These are phyloP conservation scores for Palythoa grandiflora DNA, from an alignment of 92 coral and sea anemone genomes.

Conservation along the genomic window DNA sequence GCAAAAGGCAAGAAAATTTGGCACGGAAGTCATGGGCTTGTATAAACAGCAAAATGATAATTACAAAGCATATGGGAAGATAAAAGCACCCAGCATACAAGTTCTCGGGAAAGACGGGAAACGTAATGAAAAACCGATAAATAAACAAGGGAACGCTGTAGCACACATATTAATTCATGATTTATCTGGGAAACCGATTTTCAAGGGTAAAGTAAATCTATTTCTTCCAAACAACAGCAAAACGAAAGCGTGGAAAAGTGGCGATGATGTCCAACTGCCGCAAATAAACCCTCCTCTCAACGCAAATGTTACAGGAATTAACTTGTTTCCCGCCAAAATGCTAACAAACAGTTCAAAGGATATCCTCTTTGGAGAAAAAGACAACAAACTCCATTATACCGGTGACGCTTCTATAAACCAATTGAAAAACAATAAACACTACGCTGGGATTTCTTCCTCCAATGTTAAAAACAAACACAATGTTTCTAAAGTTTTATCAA, in stretches of 20 bases:
- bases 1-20: not conserved
- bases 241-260: not conserved
- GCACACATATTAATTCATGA: constrained; percentile 41
- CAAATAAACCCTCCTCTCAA: not conserved
- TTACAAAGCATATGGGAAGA: not conserved
- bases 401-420: not conserved
- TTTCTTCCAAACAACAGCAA: constrained; percentile 33
- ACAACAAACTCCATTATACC: not conserved
- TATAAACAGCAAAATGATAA: not conserved
- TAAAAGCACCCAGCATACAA: not conserved
- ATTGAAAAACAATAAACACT: not conserved
- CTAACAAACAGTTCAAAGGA: not conserved
- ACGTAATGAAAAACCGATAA: not conserved
- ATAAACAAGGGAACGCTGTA: not conserved
- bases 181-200: constrained; percentile 38
- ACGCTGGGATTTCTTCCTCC: not conserved
- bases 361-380: not conserved
- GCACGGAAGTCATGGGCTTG: not conserved
- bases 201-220: constrained; percentile 38
- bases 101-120: not conserved
- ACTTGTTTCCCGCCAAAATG: not conserved
- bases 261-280: not conserved
- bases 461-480: not conserved
- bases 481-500: not conserved
- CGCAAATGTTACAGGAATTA: not conserved